A percentile compares a stretch with the other conserved stretches of the same genome.
Evolutionary conservation across 2,888 invertebrate genomes (phyloP).

Genomic region (Autographa pulchrina): DNA sequence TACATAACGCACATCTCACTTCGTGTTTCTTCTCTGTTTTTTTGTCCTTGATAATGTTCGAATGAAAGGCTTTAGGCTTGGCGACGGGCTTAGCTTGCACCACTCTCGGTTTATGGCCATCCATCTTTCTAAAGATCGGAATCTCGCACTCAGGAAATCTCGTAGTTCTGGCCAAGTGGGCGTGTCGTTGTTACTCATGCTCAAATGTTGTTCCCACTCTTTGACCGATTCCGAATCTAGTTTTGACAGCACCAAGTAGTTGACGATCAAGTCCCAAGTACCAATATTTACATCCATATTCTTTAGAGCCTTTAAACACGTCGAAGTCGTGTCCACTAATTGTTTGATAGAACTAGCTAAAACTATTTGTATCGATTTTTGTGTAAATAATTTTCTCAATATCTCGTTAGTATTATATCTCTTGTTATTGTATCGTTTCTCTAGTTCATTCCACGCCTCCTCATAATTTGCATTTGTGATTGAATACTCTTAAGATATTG

Average conservation of each 20-base stretch:
- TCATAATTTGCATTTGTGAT: slow-evolving; percentile 28
- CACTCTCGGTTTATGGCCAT: slow-evolving; percentile 10
- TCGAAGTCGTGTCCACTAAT: slow-evolving; percentile 25
- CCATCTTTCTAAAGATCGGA: slow-evolving; percentile 32
- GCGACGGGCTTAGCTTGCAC: slow-evolving; percentile 12
- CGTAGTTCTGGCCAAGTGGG: slow-evolving; percentile 25
- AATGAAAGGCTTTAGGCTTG: slow-evolving; percentile 23
- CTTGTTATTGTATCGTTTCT: slow-evolving; percentile 28
- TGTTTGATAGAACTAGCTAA: slow-evolving; percentile 24
- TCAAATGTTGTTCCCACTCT: slow-evolving; percentile 23
- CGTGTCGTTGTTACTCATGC: not conserved
- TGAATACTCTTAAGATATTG: slow-evolving; percentile 6
- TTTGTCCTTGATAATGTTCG: slow-evolving; percentile 12
- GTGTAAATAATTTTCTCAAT: slow-evolving; percentile 20
- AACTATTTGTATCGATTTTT: slow-evolving; percentile 16
- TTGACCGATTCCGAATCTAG: slow-evolving; percentile 22
- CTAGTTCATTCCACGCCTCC: slow-evolving; percentile 27
- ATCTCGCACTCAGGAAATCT: slow-evolving; percentile 24
- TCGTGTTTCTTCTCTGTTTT: slow-evolving; percentile 14
- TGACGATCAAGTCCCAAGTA: slow-evolving; percentile 22
- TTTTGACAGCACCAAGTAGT: slow-evolving; percentile 10
- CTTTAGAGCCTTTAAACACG: slow-evolving; percentile 21
- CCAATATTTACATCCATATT: slow-evolving; percentile 21
- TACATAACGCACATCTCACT: slow-evolving; percentile 21
- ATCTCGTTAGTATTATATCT: slow-evolving; percentile 27